Evolutionary conservation across 2,888 invertebrate species (phyloP), one percentile per base, ranked within the genome.

Genomic region (Standfussiana lucernea): DNA sequence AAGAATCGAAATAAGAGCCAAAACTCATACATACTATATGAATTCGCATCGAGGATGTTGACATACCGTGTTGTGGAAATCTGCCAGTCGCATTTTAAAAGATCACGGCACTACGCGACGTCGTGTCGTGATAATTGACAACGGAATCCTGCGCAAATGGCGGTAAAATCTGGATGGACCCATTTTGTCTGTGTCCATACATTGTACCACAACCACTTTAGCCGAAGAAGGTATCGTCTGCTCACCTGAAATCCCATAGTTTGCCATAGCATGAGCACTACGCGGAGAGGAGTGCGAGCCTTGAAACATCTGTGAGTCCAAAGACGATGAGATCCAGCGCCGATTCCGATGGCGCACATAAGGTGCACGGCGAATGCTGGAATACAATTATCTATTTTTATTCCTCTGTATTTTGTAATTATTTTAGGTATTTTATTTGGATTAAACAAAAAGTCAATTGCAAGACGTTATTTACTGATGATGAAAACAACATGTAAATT

Each of bases 221-320:
- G n/a, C n/a, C n/a, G 18, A 68, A 21, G 50, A 21, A 28, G 7
- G 15, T 15, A 5, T 32, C 5, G 7, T 62, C 2, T 68, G 70
- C 67, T 93, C 95, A 98, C 99, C 97, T 99, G 97, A 92, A 99
- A 98, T 24, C 99, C 98, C 90, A 98, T 96, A 2, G 98, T 98
- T 94, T 99, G 99, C 92, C 98, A 97, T 78, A 99, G 90, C 96
- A 98, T 98, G 13, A 99, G 97, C 35, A 99, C 93, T n/a, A 98
- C 93, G 73, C 99, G 97, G 79, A 99, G 95, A 0, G 99, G 99
- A 90, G 98, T 97, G 90, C 97, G 98, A 0, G 99, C 99, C 95
- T 99, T 99, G 95, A 98, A 99, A 50, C 99, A 96, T 89, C 98
- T 97, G 95, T 99, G 99, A 0, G 99, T 98, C 99, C 99, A 99